phyloP scores from a whole-genome alignment of 2,113 vertebrate genomes.

The Corythoichthys intestinalis region DNA sequence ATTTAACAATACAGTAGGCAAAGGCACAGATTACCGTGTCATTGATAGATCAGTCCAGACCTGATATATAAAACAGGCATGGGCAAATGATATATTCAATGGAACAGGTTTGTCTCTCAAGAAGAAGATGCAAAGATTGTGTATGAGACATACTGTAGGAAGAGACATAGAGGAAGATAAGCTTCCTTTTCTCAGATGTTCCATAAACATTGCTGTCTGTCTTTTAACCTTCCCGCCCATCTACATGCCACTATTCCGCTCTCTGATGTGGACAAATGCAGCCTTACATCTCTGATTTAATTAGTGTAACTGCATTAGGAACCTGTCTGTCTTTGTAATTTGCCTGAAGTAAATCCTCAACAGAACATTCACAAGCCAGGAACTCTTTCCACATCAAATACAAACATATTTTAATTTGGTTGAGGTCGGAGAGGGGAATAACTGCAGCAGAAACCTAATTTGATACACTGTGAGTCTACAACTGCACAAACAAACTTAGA shows the following conservation, averaged over 20 bases:
- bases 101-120: slow-evolving; percentile 29
- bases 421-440: not conserved
- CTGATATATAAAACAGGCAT: slow-evolving; percentile 71
- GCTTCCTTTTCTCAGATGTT: slow-evolving; percentile 46
- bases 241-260: slow-evolving; percentile 5
- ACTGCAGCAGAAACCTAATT: not conserved
- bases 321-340: slow-evolving; percentile 64
- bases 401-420: slow-evolving; percentile 35
- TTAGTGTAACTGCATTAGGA: slow-evolving; percentile 74
- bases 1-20: slow-evolving; percentile 76
- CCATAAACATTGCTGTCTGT: slow-evolving; percentile 19
- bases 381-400: slow-evolving; percentile 36
- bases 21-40: slow-evolving; percentile 69
- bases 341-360: slow-evolving; percentile 56
- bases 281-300: slow-evolving; percentile 69
- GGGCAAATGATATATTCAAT: slow-evolving; percentile 65
- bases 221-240: slow-evolving; percentile 17
- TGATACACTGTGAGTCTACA: not conserved
- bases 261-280: slow-evolving; percentile 63
- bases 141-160: slow-evolving; percentile 22
- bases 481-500: not conserved
- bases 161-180: slow-evolving; percentile 16
- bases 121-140: slow-evolving; percentile 21
- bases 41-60: slow-evolving; percentile 72
- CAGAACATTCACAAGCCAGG: slow-evolving; percentile 54